A percentile compares a stretch with the other conserved stretches of the same genome.
Evolutionary conservation across 2,113 vertebrate genomes (phyloP).

Genomic region (Copsychus sechellarum): DNA sequence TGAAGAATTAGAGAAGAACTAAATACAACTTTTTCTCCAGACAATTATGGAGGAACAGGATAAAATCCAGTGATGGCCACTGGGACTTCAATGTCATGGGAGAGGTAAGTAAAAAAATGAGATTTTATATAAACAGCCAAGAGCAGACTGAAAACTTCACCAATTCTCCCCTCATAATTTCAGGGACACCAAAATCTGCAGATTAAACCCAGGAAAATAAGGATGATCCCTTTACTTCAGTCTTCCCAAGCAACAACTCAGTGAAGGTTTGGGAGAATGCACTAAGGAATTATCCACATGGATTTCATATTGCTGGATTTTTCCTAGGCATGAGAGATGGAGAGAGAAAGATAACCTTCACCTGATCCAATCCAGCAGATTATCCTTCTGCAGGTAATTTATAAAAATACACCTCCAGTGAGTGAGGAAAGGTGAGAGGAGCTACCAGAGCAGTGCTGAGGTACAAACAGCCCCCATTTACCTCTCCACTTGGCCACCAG

Average conservation of each 20-base stretch:
- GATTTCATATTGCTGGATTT: neutral
- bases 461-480: slow-evolving; percentile 35
- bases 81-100: neutral
- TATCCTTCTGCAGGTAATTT: neutral
- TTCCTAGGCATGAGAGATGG: neutral
- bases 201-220: neutral
- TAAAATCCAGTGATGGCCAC: neutral
- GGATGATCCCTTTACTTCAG: neutral
- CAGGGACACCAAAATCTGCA: neutral
- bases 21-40: neutral
- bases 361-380: neutral
- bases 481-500: slow-evolving; percentile 80
- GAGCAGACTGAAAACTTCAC: neutral
- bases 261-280: neutral
- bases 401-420: accelerated
- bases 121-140: neutral
- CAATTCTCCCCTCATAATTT: neutral
- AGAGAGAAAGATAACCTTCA: neutral
- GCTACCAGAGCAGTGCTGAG: neutral
- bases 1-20: neutral
- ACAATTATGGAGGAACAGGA: neutral
- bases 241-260: neutral
- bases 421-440: neutral
- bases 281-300: neutral
- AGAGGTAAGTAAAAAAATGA: neutral